Conservation (phyloP, 2,113 vertebrate genomes). For the Dasypus novemcinctus region DNA sequence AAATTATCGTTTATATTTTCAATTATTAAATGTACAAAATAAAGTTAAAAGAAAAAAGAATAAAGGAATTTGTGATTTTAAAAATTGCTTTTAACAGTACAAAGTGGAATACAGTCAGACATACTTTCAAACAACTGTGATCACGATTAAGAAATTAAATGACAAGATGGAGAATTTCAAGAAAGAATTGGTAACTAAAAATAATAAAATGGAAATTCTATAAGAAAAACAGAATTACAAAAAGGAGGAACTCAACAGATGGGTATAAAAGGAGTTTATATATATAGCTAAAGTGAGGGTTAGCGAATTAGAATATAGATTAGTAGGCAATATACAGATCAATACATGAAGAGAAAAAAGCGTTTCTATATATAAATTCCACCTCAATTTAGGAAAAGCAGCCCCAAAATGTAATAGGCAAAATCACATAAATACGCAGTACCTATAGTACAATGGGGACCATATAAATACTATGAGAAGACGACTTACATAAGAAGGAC, state of each 20-base stretch:
- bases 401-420: not conserved
- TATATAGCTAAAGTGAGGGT: not conserved
- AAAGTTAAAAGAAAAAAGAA: too few species aligned
- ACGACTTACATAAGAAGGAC: not conserved
- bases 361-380: not conserved
- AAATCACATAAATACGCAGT: not conserved
- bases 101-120: slow-evolving; percentile 15
- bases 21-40: too few species aligned
- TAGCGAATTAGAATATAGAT: not conserved
- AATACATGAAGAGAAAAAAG: not conserved
- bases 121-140: not conserved
- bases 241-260: not conserved
- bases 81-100: not conserved
- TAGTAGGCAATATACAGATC: not conserved
- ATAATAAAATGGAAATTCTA: not conserved
- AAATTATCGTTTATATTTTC: too few species aligned
- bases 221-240: not conserved
- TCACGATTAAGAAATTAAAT: slow-evolving; percentile 8
- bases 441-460: not conserved
- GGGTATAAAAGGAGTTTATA: not conserved
- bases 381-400: not conserved
- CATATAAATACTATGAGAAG: not conserved
- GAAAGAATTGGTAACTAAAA: not conserved
- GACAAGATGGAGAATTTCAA: not conserved
- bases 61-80: not conserved